Evolutionary conservation across 2,888 invertebrate genomes (phyloP), one percentile per base, ranked within the genome.

Genomic region (Pristionchus entomophagus): DNA sequence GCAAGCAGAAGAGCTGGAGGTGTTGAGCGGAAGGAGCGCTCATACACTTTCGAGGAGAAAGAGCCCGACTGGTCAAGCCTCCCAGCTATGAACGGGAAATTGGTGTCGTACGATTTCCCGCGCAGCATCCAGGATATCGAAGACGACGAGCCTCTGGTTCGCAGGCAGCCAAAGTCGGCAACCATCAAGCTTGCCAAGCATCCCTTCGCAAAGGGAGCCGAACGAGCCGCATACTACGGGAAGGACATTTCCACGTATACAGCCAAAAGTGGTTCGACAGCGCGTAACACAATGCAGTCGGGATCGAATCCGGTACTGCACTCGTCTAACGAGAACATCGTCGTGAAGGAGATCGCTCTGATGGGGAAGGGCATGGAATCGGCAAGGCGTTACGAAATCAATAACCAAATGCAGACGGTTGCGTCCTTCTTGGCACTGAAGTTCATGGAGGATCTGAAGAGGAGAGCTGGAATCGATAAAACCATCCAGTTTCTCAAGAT

Each of bases 341-440:
- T n/a, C n/a, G n/a, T n/a, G n/a, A n/a, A n/a, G n/a, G n/a, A n/a
- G n/a, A n/a, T n/a, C n/a, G 12, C 45, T 1, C 45, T 19, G 8
- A 4, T 19, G 1, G 65, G 41, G 4, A 62, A 38, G n/a, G n/a
- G n/a, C n/a, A n/a, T n/a, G n/a, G n/a, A n/a, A n/a, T n/a, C n/a
- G n/a, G n/a, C n/a, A n/a, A n/a, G n/a, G n/a, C 84, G 84, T 29
- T 83, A 83, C 69, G 73, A 69, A 35, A 29, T 19, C 14, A 22
- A n/a, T 29, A 83, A 26, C 29, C 84, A 83, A n/a, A 83, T 56
- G 41, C 73, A 83, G 69, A 83, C 84, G 8, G 17, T 83, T n/a
- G n/a, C n/a, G n/a, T n/a, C n/a, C n/a, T n/a, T n/a, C n/a, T n/a
- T n/a, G n/a, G n/a, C n/a, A n/a, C n/a, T n/a, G n/a, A n/a, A n/a